Conservation (phyloP, 2,797 vertebrate genomes). For the Macropodus opercularis region DNA sequence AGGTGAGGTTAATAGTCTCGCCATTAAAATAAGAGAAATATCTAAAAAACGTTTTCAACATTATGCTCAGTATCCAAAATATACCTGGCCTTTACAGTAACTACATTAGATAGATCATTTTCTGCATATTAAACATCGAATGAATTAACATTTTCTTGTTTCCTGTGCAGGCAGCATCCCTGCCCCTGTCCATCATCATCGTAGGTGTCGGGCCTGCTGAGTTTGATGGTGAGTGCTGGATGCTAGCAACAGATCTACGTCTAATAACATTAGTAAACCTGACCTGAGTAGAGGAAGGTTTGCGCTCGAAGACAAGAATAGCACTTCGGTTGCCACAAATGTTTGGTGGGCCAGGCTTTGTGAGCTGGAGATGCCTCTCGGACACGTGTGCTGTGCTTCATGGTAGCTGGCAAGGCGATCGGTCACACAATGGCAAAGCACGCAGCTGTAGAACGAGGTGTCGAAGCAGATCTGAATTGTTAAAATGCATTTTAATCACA, state of each 20-base stretch:
- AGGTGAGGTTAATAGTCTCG: no score
- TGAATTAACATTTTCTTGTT: constrained; percentile 3
- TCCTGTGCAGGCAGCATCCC: constrained; percentile 84
- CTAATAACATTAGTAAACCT: neutral
- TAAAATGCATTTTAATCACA: neutral
- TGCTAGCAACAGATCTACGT: neutral
- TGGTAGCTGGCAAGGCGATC: neutral
- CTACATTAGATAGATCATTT: no score
- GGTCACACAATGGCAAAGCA: neutral
- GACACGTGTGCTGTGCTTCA: neutral
- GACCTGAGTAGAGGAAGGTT: neutral
- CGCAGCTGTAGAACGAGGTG: neutral
- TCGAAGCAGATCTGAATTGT: neutral
- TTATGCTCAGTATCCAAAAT: no score
- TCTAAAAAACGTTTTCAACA: no score
- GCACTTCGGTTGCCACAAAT: neutral
- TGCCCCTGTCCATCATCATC: constrained; percentile 96
- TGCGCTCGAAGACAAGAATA: neutral
- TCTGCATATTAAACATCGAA: neutral
- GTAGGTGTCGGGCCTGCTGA: constrained; percentile 96
- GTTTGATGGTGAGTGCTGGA: constrained; percentile 89
- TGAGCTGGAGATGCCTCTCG: neutral
- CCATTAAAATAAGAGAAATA: no score
- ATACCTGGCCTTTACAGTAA: no score
- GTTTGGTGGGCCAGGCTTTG: neutral